These are phyloP conservation scores for Trematomus bernacchii DNA, from an alignment of 2,797 vertebrate genomes.

Conservation along the genomic window DNA sequence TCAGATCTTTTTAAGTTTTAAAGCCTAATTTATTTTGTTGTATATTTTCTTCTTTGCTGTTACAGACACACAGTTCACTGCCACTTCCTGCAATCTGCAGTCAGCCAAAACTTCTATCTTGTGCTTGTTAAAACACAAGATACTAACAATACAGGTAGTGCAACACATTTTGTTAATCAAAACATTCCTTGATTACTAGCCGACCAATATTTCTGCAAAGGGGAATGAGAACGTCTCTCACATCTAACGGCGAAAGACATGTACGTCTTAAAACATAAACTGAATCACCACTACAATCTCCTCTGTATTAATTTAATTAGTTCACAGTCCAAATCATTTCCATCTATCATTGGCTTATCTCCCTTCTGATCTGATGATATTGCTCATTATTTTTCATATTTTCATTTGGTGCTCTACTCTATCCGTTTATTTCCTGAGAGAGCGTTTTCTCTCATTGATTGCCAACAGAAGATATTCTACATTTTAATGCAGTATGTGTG, in stretches of 20 bases:
- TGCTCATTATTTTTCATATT: constrained; percentile 51
- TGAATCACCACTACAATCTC: constrained; percentile 13
- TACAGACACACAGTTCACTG: background rate
- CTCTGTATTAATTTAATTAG: constrained; percentile 1
- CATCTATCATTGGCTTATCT: constrained; percentile 6
- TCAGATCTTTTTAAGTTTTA: too few relatives aligned
- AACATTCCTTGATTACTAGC: too few relatives aligned
- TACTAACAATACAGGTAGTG: background rate
- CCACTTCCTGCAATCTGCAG: background rate
- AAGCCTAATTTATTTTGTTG: too few relatives aligned
- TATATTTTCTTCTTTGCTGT: background rate
- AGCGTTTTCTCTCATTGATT: constrained; percentile 58
- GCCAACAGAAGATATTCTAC: constrained; percentile 53
- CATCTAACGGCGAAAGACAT: background rate
- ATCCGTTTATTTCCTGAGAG: constrained; percentile 34
- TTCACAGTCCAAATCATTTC: constrained; percentile 8
- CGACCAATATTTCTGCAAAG: background rate
- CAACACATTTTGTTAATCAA: too few relatives aligned
- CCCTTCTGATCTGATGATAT: constrained; percentile 20
- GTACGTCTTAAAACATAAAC: constrained; percentile 1
- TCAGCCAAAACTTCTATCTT: background rate
- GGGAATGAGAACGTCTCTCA: background rate
- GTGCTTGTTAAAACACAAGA: background rate
- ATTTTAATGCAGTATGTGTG: constrained; percentile 66
- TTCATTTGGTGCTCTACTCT: background rate